Base-by-base conservation (phyloP, 1,140 invertebrate species). In the Plutomurus gul region DNA sequence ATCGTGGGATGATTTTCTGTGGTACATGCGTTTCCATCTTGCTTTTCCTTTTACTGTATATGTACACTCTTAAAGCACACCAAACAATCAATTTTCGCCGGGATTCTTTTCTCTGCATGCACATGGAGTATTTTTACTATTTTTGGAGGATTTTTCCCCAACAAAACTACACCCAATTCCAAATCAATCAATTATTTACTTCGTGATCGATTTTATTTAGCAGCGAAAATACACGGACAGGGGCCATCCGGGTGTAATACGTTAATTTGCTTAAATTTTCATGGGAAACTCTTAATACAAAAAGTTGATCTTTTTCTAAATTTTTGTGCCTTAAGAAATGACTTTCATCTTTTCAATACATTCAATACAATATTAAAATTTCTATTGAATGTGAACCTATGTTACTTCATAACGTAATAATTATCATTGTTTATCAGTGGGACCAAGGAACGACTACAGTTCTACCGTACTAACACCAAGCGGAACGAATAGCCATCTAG, bases 361-460 rank as follows among this genome's bases (percentile, higher is more conserved):
- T n/a, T n/a, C n/a, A n/a, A n/a, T n/a, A n/a, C n/a, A n/a, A n/a
- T n/a, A n/a, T n/a, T n/a, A n/a, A n/a, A n/a, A n/a, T n/a, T n/a
- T n/a, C n/a, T n/a, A n/a, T n/a, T n/a, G n/a, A n/a, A n/a, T n/a
- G n/a, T n/a, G n/a, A n/a, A n/a, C n/a, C n/a, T n/a, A n/a, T n/a
- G n/a, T n/a, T n/a, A n/a, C 18, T 43, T 43, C 43, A 16, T 49
- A 13, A 10, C 5, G 7, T 22, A 40, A 36, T 20, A 56, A 20
- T 72, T 43, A 60, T 78, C 72, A 72, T 37, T 77, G 47, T 49
- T 56, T 70, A 33, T n/a, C 51, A 83, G 80, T 78, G 39, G 73
- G 74, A 72, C 84, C 79, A n/a, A 36, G 82, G 77, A 81, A 80
- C 70, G 83, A 84, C n/a, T 84, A 83, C 75, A 75, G 51, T 7